Evolutionary conservation across 2,797 vertebrate genomes (phyloP).

Genomic region (Channa striata): DNA sequence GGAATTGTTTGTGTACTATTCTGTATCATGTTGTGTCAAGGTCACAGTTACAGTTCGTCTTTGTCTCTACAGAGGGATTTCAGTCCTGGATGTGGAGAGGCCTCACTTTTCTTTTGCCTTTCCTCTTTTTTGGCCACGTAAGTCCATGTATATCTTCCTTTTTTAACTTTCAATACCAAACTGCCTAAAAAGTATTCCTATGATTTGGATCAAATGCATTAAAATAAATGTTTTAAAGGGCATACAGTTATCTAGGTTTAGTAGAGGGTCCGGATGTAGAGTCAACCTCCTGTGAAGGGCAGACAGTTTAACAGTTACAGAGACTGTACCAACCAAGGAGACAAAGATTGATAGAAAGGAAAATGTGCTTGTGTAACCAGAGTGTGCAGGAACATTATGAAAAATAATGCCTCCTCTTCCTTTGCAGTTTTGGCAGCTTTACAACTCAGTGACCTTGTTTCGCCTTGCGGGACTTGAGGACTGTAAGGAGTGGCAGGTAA

Average conservation of each 20-base stretch:
- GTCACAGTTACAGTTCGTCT: conserved; percentile 30
- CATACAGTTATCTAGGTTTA: neutral
- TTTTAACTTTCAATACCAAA: neutral
- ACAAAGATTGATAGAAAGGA: neutral
- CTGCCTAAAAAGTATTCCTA: neutral
- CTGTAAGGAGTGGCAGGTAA: conserved; percentile 98
- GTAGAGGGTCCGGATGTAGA: too few relatives aligned
- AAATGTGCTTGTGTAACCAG: neutral
- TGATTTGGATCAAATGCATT: neutral
- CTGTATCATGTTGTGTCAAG: conserved; percentile 13
- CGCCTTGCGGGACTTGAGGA: conserved; percentile 90
- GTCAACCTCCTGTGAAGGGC: too few relatives aligned
- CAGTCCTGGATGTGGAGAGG: conserved; percentile 99
- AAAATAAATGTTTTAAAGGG: neutral
- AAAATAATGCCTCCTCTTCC: conserved; percentile 34
- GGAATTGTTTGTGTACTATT: neutral
- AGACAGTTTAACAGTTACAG: too few relatives aligned
- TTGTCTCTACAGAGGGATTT: conserved; percentile 91
- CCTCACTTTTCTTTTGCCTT: conserved; percentile 95
- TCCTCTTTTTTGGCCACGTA: conserved; percentile 98
- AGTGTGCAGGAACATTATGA: conserved; percentile 6
- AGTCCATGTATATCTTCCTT: conserved; percentile 73
- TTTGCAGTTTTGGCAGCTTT: conserved; percentile 97
- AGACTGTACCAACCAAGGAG: too few relatives aligned
- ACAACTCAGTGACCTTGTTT: conserved; percentile 94